A percentile compares a stretch with the other conserved stretches of the same genome.
Conservation (phyloP, 2,113 vertebrate genomes). For the Neolamprologus tretocephalus region DNA sequence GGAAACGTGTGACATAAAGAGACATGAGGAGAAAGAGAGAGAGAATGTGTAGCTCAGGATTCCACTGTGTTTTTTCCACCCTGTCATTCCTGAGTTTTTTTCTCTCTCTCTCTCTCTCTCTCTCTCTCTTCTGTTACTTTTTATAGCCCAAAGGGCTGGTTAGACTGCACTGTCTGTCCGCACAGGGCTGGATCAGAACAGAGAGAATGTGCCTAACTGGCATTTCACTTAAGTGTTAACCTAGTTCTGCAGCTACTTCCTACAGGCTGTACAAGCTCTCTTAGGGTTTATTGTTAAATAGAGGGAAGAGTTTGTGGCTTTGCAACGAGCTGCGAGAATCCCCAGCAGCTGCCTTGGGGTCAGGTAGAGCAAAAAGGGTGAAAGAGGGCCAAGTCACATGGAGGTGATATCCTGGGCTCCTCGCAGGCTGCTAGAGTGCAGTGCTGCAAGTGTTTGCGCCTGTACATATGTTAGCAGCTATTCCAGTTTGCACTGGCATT, state of each 20-base stretch:
- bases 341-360: constrained; percentile 10
- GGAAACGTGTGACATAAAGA: constrained; percentile 6
- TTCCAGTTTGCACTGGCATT: constrained; percentile 13
- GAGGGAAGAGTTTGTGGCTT: constrained; percentile 27
- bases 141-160: constrained; percentile 36
- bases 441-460: neutral
- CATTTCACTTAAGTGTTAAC: constrained; percentile 8
- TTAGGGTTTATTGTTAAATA: constrained; percentile 2
- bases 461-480: constrained; percentile 10
- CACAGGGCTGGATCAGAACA: neutral
- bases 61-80: constrained; percentile 43
- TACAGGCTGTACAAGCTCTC: neutral
- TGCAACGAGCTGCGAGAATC: constrained; percentile 9
- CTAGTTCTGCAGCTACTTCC: neutral
- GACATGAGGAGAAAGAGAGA: neutral
- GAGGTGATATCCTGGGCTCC: constrained; percentile 37
- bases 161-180: constrained; percentile 17
- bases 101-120: neutral
- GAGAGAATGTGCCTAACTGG: constrained; percentile 8
- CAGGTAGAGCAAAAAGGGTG: constrained; percentile 9
- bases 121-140: constrained; percentile 21
- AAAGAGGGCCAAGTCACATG: neutral
- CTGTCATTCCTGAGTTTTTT: constrained; percentile 45
- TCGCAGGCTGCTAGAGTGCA: neutral
- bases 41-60: constrained; percentile 16